phyloP scores from a whole-genome alignment of 2,888 invertebrate genomes.

The Phytoseiulus persimilis region DNA sequence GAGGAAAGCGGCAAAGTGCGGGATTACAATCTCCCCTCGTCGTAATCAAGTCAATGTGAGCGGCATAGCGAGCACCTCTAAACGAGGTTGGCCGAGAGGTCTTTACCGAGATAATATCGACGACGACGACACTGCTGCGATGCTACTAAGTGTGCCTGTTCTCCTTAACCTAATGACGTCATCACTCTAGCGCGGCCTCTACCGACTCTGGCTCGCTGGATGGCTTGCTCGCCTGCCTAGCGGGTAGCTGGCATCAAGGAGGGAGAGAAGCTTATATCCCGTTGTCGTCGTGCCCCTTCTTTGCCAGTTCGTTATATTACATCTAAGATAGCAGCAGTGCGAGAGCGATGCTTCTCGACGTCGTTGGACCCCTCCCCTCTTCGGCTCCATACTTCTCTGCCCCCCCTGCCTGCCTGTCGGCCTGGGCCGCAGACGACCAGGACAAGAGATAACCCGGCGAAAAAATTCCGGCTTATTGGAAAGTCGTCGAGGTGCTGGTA shows the following conservation, averaged over 20 bases:
- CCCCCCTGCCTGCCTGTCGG: neutral
- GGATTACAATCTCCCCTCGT: neutral
- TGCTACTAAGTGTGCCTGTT: neutral
- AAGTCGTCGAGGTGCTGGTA: constrained; percentile 5
- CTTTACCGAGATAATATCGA: neutral
- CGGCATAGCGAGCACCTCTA: neutral
- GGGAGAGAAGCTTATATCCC: neutral
- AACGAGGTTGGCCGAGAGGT: constrained; percentile 5
- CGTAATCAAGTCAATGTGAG: neutral
- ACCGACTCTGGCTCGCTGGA: neutral
- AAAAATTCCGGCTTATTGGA: neutral
- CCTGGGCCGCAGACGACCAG: neutral
- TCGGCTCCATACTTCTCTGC: neutral
- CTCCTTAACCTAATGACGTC: neutral
- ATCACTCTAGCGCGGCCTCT: neutral
- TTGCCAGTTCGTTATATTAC: neutral
- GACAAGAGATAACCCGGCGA: neutral
- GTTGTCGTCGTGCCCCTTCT: neutral
- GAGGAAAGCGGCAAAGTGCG: neutral
- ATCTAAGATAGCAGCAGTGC: neutral
- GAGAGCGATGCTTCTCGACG: neutral
- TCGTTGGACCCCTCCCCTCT: neutral
- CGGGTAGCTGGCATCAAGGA: neutral
- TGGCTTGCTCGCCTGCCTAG: neutral
- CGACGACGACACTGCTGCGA: neutral